These are phyloP conservation scores for Xestia ashworthii DNA, from an alignment of 2,888 invertebrate genomes.

Conservation along the genomic window DNA sequence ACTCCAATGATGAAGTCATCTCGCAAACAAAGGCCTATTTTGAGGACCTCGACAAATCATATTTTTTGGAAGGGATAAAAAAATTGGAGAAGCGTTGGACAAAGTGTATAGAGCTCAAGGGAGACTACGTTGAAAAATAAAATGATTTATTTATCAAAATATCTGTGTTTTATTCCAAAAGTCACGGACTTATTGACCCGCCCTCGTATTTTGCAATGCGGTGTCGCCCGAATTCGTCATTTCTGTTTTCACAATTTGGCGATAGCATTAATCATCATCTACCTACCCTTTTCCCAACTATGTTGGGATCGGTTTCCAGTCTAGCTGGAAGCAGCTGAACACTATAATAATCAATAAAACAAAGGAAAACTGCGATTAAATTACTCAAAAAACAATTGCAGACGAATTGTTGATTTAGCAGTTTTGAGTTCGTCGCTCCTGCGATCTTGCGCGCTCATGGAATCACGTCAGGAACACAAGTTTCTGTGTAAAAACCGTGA, in stretches of 20 bases:
- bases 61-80: too few relatives aligned
- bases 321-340: neutral
- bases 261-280: neutral
- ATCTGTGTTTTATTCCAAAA: too few relatives aligned
- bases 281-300: neutral
- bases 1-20: too few relatives aligned
- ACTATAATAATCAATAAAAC: neutral
- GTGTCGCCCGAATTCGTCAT: neutral
- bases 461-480: neutral
- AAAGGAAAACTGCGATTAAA: neutral
- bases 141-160: too few relatives aligned
- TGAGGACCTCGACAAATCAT: too few relatives aligned
- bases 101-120: too few relatives aligned
- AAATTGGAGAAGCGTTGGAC: too few relatives aligned
- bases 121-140: too few relatives aligned
- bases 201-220: neutral
- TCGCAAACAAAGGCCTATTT: too few relatives aligned
- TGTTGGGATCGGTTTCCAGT: neutral
- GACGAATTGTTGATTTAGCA: neutral
- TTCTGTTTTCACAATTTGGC: neutral
- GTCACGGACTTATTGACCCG: too few relatives aligned
- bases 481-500: neutral
- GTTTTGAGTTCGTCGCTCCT: neutral
- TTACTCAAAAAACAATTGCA: neutral
- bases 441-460: neutral